Conservation (phyloP, 1,140 invertebrate genomes). For the Helicoverpa armigera region DNA sequence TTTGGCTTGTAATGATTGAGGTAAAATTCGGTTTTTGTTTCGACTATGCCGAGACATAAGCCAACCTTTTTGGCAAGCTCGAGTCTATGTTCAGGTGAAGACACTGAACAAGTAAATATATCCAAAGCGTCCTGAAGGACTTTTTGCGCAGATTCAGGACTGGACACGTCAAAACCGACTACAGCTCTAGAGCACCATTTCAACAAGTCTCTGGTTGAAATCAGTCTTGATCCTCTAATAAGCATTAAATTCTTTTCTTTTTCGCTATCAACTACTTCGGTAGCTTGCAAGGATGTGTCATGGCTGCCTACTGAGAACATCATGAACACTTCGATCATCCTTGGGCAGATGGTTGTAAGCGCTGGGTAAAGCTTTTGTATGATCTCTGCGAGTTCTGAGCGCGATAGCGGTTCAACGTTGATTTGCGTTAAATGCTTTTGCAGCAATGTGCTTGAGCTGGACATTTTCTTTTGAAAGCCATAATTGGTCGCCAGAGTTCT, state of each 20-base stretch:
- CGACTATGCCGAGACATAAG: slow-evolving; percentile 93
- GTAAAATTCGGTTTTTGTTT: slow-evolving; percentile 94
- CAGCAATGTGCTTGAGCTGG: slow-evolving; percentile 89
- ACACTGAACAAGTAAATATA: slow-evolving; percentile 94
- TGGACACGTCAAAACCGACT: slow-evolving; percentile 91
- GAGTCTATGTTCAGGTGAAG: slow-evolving; percentile 88
- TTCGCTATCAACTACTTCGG: slow-evolving; percentile 63
- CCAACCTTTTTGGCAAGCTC: slow-evolving; percentile 91
- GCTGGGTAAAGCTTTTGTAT: slow-evolving; percentile 90
- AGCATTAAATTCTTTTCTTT: slow-evolving; percentile 70
- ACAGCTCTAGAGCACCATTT: slow-evolving; percentile 96
- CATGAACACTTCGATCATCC: slow-evolving; percentile 94
- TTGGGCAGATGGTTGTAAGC: slow-evolving; percentile 91
- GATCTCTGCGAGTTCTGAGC: slow-evolving; percentile 90
- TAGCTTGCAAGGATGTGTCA: slow-evolving; percentile 80
- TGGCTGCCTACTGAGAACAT: slow-evolving; percentile 92
- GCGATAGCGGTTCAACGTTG: slow-evolving; percentile 92
- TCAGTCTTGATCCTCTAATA: slow-evolving; percentile 88
- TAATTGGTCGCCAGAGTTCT: slow-evolving; percentile 87
- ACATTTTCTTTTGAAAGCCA: slow-evolving; percentile 89
- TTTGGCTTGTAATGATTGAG: slow-evolving; percentile 93
- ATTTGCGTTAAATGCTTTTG: slow-evolving; percentile 94
- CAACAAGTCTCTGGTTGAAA: slow-evolving; percentile 95
- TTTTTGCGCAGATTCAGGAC: slow-evolving; percentile 91
- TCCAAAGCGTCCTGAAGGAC: slow-evolving; percentile 97